Evolutionary conservation across 2,113 vertebrate genomes (phyloP).

Genomic region (Bolborhynchus lineola): DNA sequence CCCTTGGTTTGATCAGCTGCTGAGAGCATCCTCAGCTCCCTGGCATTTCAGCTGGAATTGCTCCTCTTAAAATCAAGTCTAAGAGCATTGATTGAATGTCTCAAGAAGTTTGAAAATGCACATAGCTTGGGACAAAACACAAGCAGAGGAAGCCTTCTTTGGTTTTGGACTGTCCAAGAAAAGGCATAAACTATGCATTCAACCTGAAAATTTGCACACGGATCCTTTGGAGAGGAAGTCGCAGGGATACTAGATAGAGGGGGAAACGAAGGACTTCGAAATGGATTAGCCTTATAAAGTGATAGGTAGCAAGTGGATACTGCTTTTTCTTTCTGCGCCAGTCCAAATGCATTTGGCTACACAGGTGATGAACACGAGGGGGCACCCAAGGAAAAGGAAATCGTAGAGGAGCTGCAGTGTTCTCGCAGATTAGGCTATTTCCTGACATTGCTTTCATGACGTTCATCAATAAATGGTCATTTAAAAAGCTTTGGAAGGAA

Average conservation of each 20-base stretch:
- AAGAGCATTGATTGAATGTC: background rate
- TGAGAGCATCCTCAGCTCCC: background rate
- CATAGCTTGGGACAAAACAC: background rate
- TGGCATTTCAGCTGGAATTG: background rate
- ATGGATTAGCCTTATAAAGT: conserved; percentile 16
- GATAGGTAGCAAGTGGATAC: background rate
- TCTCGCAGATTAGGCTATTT: background rate
- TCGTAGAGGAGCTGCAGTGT: background rate
- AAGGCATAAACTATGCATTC: background rate
- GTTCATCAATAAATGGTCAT: background rate
- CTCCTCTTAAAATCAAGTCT: background rate
- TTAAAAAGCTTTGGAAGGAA: background rate
- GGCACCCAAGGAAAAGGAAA: conserved; percentile 55
- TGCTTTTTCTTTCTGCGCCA: background rate
- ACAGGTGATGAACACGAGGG: background rate
- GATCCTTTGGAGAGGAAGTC: background rate
- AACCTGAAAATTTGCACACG: background rate
- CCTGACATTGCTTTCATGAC: background rate
- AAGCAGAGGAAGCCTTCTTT: background rate
- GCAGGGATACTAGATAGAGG: background rate
- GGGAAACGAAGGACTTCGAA: background rate
- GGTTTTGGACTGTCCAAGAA: background rate
- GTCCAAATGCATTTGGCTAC: background rate
- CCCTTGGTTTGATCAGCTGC: background rate
- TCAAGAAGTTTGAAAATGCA: background rate